A percentile compares a stretch with the other conserved stretches of the same genome.
phyloP scores from a whole-genome alignment of 2,888 invertebrate genomes.

The Laothoe populi region DNA sequence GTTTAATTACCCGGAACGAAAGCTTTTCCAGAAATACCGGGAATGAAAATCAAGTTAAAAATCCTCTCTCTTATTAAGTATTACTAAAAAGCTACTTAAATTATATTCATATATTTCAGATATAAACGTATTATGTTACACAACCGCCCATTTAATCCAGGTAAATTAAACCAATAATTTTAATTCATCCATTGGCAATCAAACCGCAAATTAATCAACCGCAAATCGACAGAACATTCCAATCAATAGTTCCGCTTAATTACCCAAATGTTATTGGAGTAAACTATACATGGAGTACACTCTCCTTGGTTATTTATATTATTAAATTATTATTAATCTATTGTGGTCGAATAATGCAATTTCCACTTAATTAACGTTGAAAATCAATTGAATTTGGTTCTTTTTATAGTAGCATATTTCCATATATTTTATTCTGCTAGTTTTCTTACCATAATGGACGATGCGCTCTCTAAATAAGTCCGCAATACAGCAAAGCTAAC shows the following conservation, averaged over 20 bases:
- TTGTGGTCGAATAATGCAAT: constrained; percentile 13
- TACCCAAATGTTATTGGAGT: constrained; percentile 38
- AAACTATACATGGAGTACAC: constrained; percentile 9
- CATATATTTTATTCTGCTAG: not conserved
- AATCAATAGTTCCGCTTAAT: constrained; percentile 46
- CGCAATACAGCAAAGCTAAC: not conserved
- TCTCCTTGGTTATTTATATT: constrained; percentile 15
- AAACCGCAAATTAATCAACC: constrained; percentile 50
- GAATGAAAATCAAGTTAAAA: too few species aligned
- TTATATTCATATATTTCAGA: not conserved
- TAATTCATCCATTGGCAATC: constrained; percentile 35
- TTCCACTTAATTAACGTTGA: constrained; percentile 16
- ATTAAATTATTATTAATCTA: constrained; percentile 13
- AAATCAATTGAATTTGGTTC: constrained; percentile 1
- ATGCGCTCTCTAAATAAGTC: not conserved
- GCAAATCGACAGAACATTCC: constrained; percentile 48
- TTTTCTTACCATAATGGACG: not conserved
- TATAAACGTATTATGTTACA: not conserved
- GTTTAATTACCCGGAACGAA: too few species aligned
- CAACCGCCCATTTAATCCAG: constrained; percentile 28
- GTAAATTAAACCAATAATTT: constrained; percentile 31
- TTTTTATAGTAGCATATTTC: not conserved
- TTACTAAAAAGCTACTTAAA: too few species aligned
- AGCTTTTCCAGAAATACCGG: too few species aligned
- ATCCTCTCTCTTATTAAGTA: too few species aligned